Conservation (phyloP, 2,797 vertebrate genomes). For the Hapalemur alaotrensis region DNA sequence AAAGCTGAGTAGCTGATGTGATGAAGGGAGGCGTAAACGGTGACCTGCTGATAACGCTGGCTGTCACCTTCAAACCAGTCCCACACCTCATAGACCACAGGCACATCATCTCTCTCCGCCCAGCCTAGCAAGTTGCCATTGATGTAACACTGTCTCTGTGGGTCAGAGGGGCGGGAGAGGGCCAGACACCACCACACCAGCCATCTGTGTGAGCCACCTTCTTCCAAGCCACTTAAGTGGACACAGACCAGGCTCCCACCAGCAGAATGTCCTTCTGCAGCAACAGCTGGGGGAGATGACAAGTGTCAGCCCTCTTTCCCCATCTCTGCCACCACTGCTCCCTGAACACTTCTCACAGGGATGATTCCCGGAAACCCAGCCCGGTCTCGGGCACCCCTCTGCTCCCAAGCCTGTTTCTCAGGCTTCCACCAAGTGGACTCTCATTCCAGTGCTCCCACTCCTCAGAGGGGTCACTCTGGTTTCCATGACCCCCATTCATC, state of each 20-base stretch:
- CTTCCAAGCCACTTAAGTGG: background rate
- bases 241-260: background rate
- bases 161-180: background rate
- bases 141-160: background rate
- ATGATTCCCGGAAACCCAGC: background rate
- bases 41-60: background rate
- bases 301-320: background rate
- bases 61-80: background rate
- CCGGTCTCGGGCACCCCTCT: background rate
- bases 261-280: background rate
- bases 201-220: constrained; percentile 45
- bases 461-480: background rate
- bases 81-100: constrained; percentile 28
- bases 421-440: background rate
- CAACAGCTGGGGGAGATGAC: constrained; percentile 17
- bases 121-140: background rate
- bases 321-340: background rate
- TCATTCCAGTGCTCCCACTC: background rate
- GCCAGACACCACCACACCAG: background rate
- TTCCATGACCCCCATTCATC: background rate
- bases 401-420: background rate
- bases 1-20: background rate
- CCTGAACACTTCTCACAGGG: background rate
- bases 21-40: background rate
- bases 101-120: constrained; percentile 48